A percentile compares a stretch with the other conserved stretches of the same genome.
Conservation (phyloP, 2,797 vertebrate genomes). For the Chiropotes sagulatus region DNA sequence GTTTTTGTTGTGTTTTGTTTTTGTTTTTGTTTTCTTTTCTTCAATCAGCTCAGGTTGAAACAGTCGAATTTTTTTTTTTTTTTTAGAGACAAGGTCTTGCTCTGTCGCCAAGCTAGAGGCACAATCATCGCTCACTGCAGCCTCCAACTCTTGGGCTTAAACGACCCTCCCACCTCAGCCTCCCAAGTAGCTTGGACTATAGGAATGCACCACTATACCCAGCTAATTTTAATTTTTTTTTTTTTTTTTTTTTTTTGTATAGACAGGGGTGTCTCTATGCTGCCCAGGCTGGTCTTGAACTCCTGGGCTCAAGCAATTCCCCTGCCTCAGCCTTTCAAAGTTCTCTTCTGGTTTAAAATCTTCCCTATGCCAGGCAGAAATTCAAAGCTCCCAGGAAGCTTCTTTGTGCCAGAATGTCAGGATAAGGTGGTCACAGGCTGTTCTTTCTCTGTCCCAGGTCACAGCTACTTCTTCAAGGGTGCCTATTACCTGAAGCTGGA, state of each 20-base stretch:
- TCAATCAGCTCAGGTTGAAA: not conserved
- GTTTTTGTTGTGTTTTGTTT: not conserved
- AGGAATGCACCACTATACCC: not conserved
- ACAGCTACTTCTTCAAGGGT: conserved; percentile 98
- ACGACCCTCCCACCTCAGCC: not conserved
- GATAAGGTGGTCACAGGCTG: not conserved
- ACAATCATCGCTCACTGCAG: not conserved
- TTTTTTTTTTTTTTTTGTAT: not conserved
- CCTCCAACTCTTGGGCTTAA: not conserved
- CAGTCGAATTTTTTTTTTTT: not conserved
- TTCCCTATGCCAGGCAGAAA: not conserved
- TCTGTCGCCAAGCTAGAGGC: not conserved
- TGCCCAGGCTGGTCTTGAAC: not conserved
- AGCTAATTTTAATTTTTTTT: not conserved
- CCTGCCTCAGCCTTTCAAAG: not conserved
- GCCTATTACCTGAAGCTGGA: conserved; percentile 96
- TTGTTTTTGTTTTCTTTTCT: not conserved
- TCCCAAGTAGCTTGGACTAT: not conserved
- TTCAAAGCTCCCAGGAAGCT: not conserved
- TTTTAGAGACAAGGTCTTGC: not conserved
- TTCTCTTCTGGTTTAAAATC: not conserved
- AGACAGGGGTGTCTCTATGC: not conserved
- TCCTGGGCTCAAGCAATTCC: not conserved
- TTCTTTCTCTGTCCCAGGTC: conserved; percentile 85
- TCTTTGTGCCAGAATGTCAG: not conserved